Base-by-base conservation (phyloP, 2,797 vertebrate species). In the Monodelphis domestica region DNA sequence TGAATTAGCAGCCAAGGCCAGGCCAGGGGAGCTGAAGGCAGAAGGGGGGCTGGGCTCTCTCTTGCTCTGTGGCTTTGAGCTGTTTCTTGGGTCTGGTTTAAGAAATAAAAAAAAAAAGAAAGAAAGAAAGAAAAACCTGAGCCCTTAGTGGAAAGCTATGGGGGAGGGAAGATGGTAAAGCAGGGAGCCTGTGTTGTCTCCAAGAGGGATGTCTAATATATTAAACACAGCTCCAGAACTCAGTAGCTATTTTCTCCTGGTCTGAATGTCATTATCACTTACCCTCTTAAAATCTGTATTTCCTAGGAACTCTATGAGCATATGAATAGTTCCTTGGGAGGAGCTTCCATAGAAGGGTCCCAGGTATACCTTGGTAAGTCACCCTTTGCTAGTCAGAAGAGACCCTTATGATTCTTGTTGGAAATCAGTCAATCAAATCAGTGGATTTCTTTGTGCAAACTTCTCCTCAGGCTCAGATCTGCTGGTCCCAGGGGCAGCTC, bases 261-360 rank as follows among this genome's bases (percentile, higher is more conserved):
- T 90, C 63, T 52, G 78, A 94, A 33, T 94, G 30, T 91, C 89
- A 91, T 28, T 70, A 54, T 38, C 95, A 50, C 21, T 93, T 59
- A 96, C 94, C 94, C 89, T 90, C 91, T 21, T 54, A 14, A 52
- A 4, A 92, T 96, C 87, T 95, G 11, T 91, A 53, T 95, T 97
- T 90, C 95, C 30, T 96, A 99, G 99, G 99, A 99, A 91, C 99
- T 99, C 90, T 99, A 99, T 97, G 99, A 99, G 45, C 99, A 99
- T 97, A 99, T 99, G 99, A 99, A 99, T 97, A 98, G 99, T 89
- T 99, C 99, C 24, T 98, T 99, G 97, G 98, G 98, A 97, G 99
- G 98, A 52, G 98, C 99, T 0, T 91, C 98, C 0, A 97, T 99
- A 96, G 99, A 99, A 96, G 99, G 99, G 3, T 99, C 99, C 0